These are phyloP conservation scores for Ostrea edulis DNA, from an alignment of 1,140 invertebrate genomes.

Conservation along the genomic window DNA sequence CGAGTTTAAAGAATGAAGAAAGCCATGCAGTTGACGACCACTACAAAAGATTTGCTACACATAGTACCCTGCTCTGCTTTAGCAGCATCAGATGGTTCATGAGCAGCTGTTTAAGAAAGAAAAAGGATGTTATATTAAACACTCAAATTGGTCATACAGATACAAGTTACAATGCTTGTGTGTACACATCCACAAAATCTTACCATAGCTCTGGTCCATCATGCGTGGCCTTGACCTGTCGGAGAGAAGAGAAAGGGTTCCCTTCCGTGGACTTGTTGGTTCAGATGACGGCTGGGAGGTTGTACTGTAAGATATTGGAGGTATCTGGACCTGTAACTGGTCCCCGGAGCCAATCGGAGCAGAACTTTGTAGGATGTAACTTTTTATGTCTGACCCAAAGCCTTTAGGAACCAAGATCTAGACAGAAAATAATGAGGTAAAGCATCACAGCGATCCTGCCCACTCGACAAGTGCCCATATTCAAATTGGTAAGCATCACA, in stretches of 20 bases:
- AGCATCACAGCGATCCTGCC: neutral
- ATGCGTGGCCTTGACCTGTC: neutral
- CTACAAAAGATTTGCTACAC: neutral
- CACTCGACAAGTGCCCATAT: too few relatives aligned
- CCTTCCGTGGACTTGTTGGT: slow-evolving; percentile 68
- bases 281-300: slow-evolving; percentile 65
- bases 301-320: slow-evolving; percentile 31
- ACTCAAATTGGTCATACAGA: neutral
- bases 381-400: slow-evolving; percentile 65
- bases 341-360: slow-evolving; percentile 46
- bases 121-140: neutral
- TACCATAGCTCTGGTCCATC: slow-evolving; percentile 27
- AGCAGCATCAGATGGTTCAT: neutral
- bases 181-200: neutral
- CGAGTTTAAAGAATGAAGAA: neutral
- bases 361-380: slow-evolving; percentile 38
- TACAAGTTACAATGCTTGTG: neutral
- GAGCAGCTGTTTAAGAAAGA: slow-evolving; percentile 4
- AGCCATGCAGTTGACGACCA: slow-evolving; percentile 16
- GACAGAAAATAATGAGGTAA: neutral
- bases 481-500: too few relatives aligned
- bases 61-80: slow-evolving; percentile 18
- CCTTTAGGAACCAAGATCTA: slow-evolving; percentile 84
- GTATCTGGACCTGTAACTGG: slow-evolving; percentile 71
- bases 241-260: slow-evolving; percentile 4